These are phyloP conservation scores for Dryobotodes eremita DNA, from an alignment of 2,888 invertebrate genomes.

Conservation along the genomic window DNA sequence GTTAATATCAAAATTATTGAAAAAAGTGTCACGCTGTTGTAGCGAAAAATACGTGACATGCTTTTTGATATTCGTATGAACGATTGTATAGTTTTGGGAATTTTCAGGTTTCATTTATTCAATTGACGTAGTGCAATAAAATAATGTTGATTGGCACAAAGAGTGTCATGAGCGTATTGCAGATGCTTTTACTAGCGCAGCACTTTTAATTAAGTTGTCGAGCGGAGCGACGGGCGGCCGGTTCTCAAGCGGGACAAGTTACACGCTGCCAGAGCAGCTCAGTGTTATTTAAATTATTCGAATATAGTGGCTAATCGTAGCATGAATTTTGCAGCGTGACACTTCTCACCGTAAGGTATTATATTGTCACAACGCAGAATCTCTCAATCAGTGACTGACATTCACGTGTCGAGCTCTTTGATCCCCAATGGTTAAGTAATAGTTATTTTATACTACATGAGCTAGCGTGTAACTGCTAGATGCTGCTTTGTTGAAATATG, in stretches of 20 bases:
- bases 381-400: neutral
- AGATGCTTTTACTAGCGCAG: constrained; percentile 74
- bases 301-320: neutral
- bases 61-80: neutral
- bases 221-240: constrained; percentile 64
- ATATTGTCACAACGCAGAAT: neutral
- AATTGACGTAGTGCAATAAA: constrained; percentile 26
- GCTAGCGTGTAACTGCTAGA: neutral
- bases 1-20: neutral
- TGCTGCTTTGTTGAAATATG: neutral
- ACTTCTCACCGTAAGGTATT: neutral
- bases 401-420: neutral
- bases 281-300: constrained; percentile 1
- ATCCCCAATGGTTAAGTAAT: neutral
- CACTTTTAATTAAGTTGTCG: constrained; percentile 83
- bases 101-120: constrained; percentile 1
- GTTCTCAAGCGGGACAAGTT: constrained; percentile 55
- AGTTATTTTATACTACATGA: neutral
- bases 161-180: constrained; percentile 66
- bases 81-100: neutral
- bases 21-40: neutral
- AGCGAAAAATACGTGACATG: neutral
- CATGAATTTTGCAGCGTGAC: neutral
- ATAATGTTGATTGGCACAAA: constrained; percentile 80
- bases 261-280: constrained; percentile 8